A percentile compares a stretch with the other conserved stretches of the same genome.
These are phyloP conservation scores for Pristionchus fissidentatus DNA, from an alignment of 2,888 invertebrate genomes.

Conservation along the genomic window DNA sequence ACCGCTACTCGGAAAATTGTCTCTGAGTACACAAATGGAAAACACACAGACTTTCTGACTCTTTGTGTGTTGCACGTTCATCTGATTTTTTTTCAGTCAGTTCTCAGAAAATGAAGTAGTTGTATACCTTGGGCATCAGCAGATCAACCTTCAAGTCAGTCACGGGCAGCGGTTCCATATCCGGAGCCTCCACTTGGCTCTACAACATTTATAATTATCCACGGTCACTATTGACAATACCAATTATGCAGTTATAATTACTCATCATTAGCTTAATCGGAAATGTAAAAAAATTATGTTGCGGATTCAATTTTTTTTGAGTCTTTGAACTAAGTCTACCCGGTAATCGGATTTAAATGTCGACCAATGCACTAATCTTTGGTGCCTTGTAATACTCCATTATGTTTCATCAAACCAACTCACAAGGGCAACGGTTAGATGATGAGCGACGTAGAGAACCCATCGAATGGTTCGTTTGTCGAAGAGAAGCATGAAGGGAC, in stretches of 20 bases:
- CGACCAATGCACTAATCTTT: no score
- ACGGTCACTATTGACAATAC: background rate
- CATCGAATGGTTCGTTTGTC: constrained; percentile 91
- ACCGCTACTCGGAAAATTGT: no score
- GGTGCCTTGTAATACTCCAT: background rate
- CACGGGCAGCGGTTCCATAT: constrained; percentile 69
- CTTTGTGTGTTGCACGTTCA: no score
- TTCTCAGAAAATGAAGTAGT: background rate
- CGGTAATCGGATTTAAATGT: background rate
- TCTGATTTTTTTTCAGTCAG: background rate
- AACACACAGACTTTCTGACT: no score
- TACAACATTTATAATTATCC: constrained; percentile 46
- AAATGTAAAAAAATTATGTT: no score
- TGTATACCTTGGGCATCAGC: constrained; percentile 89
- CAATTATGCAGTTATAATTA: no score
- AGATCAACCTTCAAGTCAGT: constrained; percentile 91
- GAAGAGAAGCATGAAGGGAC: constrained; percentile 89
- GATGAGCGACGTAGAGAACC: constrained; percentile 92
- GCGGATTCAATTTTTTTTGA: background rate
- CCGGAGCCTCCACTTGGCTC: constrained; percentile 49
- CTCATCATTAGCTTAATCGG: background rate
- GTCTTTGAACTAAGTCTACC: background rate
- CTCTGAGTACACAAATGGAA: no score
- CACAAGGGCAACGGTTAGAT: constrained; percentile 83
- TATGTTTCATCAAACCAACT: constrained; percentile 28